phyloP scores from a whole-genome alignment of 1,140 invertebrate species.

The Coboldia fuscipes region DNA sequence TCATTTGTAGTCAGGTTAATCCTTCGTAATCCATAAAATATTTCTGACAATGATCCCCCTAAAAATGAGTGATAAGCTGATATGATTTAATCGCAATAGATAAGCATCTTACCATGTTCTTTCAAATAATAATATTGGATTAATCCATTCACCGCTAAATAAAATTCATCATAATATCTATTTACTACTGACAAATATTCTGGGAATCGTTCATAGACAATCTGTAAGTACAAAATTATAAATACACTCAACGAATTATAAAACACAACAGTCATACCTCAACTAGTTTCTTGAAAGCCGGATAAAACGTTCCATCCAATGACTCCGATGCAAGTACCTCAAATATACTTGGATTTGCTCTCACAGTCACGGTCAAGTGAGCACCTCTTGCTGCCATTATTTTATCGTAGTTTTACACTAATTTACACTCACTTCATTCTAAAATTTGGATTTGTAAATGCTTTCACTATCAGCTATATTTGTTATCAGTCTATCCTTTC shows the following conservation, averaged over 20 bases:
- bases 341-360: slow-evolving; percentile 2
- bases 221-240: too few species aligned
- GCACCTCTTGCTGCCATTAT: not conserved
- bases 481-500: too few species aligned
- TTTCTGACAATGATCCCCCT: slow-evolving; percentile 2
- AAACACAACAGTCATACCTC: not conserved
- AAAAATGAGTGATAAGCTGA: not conserved
- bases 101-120: not conserved
- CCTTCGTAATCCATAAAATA: slow-evolving; percentile 2
- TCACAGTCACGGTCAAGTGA: not conserved
- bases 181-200: not conserved
- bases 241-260: too few species aligned
- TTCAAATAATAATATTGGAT: slow-evolving; percentile 3
- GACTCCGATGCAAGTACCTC: slow-evolving; percentile 3
- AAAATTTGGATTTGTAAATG: too few species aligned
- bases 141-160: not conserved
- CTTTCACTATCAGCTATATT: too few species aligned
- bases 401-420: too few species aligned
- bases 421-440: too few species aligned
- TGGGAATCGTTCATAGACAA: not conserved
- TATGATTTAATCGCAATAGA: not conserved
- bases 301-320: slow-evolving; percentile 3
- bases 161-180: slow-evolving; percentile 3
- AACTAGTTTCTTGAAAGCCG: slow-evolving; percentile 1
- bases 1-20: not conserved